Evolutionary conservation across 2,113 vertebrate species (phyloP).

Genomic region (Haemorhous mexicanus): DNA sequence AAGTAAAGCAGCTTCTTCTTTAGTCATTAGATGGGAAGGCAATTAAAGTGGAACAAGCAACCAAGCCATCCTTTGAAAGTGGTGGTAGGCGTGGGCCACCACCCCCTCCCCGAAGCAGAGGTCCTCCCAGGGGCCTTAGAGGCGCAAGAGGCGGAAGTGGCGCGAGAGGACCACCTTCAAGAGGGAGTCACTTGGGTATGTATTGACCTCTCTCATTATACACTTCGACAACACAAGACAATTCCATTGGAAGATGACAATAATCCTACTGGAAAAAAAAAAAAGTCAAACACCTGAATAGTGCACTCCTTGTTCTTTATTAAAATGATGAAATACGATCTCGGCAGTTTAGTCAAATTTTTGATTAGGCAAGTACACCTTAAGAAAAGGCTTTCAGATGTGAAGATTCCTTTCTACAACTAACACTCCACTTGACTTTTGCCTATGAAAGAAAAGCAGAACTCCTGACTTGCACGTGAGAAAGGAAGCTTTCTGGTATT

Average conservation of each 20-base stretch:
- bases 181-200: constrained; percentile 85
- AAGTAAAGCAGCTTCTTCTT: constrained; percentile 62
- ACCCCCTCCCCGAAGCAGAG: constrained; percentile 87
- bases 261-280: constrained; percentile 66
- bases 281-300: constrained; percentile 47
- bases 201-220: constrained; percentile 65
- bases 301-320: constrained; percentile 50
- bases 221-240: constrained; percentile 55
- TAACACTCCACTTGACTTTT: constrained; percentile 58
- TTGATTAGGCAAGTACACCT: constrained; percentile 49
- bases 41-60: constrained; percentile 98
- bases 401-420: constrained; percentile 59
- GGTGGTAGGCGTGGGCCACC: constrained; percentile 84
- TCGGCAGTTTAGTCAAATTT: constrained; percentile 35
- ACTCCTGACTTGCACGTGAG: constrained; percentile 37
- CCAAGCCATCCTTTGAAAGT: constrained; percentile 94
- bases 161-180: constrained; percentile 86
- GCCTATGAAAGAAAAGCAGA: constrained; percentile 57
- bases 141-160: constrained; percentile 86
- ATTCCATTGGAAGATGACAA: constrained; percentile 60
- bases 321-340: constrained; percentile 44
- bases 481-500: constrained; percentile 37
- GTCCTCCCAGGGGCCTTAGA: constrained; percentile 86
- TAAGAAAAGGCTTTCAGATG: constrained; percentile 48
- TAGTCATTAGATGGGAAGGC: constrained; percentile 95